Conservation (phyloP, 2,113 vertebrate species). For the Notechis scutatus region DNA sequence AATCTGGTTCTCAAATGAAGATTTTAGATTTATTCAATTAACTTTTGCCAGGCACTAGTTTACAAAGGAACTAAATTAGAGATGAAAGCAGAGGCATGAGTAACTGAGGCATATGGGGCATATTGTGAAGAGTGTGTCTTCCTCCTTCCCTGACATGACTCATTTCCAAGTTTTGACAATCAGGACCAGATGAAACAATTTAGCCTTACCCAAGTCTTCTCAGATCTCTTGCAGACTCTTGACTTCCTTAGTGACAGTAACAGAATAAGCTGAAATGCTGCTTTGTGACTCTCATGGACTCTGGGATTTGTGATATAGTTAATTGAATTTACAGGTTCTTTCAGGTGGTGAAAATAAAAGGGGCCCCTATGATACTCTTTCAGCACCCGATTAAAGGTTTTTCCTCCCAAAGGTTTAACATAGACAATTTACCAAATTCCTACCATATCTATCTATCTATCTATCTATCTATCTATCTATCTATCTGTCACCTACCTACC, state of each 20-base stretch:
- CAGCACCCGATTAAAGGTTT: not conserved
- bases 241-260: not conserved
- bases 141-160: not conserved
- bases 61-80: not conserved
- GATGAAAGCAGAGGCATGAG: not conserved
- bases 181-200: not conserved
- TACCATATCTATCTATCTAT: not conserved
- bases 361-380: not conserved
- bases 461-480: too few relatives aligned
- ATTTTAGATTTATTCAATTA: not conserved
- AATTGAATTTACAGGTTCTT: not conserved
- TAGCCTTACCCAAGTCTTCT: not conserved
- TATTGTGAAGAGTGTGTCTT: not conserved
- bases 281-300: not conserved
- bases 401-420: not conserved
- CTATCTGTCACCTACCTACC: not conserved
- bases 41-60: not conserved
- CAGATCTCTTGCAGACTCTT: not conserved
- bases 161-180: not conserved
- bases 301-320: not conserved
- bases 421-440: not conserved
- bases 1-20: not conserved
- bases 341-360: not conserved
- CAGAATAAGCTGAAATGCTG: not conserved
- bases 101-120: not conserved